Conservation (phyloP, 1,140 invertebrate genomes). For the Temnothorax curvispinosus region DNA sequence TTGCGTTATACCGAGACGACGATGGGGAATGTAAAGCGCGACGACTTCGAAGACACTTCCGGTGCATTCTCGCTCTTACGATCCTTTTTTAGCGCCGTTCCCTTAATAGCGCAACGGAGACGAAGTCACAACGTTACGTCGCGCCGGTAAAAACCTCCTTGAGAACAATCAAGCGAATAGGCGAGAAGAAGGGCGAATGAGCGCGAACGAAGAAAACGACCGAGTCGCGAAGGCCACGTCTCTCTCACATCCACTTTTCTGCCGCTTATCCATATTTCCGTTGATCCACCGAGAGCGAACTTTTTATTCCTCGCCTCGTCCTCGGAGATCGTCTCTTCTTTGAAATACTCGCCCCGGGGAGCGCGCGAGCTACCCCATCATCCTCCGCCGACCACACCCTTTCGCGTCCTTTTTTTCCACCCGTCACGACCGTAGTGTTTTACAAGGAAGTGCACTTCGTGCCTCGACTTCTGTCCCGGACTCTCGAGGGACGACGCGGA, state of each 20-base stretch:
- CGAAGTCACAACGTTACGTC: conserved; percentile 19
- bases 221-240: conserved; percentile 22
- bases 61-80: background rate
- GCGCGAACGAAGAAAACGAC: background rate
- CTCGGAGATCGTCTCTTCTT: conserved; percentile 57
- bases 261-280: conserved; percentile 58
- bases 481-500: conserved; percentile 64
- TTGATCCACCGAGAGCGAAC: conserved; percentile 53
- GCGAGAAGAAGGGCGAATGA: background rate
- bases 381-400: conserved; percentile 24
- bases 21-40: conserved; percentile 13
- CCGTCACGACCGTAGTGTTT: conserved; percentile 70
- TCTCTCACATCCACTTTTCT: conserved; percentile 46
- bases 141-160: conserved; percentile 30
- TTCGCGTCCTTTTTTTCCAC: conserved; percentile 55
- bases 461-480: conserved; percentile 71
- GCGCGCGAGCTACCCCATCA: conserved; percentile 14
- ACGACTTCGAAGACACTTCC: conserved; percentile 13
- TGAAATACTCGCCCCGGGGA: conserved; percentile 58
- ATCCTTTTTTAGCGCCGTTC: conserved; percentile 6
- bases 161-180: conserved; percentile 29
- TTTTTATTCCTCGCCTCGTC: conserved; percentile 52
- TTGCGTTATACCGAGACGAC: background rate
- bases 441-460: conserved; percentile 80
- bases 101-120: conserved; percentile 29